Conservation (phyloP, 2,797 vertebrate genomes). For the Crocidura indochinensis region DNA sequence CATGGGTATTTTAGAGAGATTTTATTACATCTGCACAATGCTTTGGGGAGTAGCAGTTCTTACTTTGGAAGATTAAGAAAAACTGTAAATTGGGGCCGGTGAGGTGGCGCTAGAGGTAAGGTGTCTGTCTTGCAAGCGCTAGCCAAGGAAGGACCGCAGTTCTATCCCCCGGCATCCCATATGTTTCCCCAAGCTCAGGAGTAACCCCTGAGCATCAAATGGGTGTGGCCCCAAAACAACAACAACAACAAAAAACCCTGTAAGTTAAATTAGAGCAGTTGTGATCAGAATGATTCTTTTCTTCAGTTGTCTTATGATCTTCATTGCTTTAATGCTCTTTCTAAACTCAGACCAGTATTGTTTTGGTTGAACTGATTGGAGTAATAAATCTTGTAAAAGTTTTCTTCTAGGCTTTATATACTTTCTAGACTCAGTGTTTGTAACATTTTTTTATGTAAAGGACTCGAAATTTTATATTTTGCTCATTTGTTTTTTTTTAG, state of each 20-base stretch:
- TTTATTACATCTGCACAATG: no score
- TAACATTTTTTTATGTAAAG: conserved; percentile 23
- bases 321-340: background rate
- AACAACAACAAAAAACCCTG: no score
- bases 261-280: background rate
- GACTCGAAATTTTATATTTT: conserved; percentile 8
- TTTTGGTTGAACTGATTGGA: background rate
- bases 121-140: background rate
- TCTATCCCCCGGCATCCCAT: no score
- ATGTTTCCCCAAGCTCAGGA: no score
- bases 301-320: background rate
- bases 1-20: no score
- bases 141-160: no score
- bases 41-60: no score
- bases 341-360: background rate
- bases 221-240: no score
- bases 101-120: background rate
- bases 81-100: background rate
- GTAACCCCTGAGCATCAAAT: no score
- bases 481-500: conserved; percentile 32
- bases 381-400: background rate
- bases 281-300: background rate
- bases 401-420: background rate
- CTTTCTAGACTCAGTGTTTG: background rate
- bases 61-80: conserved; percentile 1